phyloP scores from a whole-genome alignment of 2,797 vertebrate species.

The Aselliscus stoliczkanus region DNA sequence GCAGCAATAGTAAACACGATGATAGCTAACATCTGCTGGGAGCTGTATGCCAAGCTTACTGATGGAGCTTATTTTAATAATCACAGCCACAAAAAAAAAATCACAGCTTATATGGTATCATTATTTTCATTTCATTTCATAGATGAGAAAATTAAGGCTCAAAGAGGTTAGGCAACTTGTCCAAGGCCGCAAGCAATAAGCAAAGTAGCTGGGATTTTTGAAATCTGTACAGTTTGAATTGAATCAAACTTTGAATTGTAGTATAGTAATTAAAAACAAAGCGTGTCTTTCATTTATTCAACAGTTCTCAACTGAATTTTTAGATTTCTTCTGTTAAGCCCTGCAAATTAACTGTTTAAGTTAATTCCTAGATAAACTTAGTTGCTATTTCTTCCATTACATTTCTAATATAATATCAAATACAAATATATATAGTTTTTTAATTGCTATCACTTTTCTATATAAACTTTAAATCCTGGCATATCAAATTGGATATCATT shows the following conservation, averaged over 20 bases:
- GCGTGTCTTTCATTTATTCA: neutral
- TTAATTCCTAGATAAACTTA: constrained; percentile 11
- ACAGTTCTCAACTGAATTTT: neutral
- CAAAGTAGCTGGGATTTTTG: neutral
- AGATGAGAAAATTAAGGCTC: neutral
- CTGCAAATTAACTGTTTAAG: neutral
- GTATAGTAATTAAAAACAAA: neutral
- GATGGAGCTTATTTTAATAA: constrained; percentile 16
- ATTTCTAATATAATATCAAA: constrained; percentile 44
- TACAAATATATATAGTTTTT: neutral
- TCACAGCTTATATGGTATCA: neutral
- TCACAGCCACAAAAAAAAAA: neutral
- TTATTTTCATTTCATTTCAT: constrained; percentile 22
- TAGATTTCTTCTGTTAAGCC: neutral
- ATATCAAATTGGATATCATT: neutral
- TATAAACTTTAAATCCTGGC: neutral
- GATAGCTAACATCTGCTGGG: neutral
- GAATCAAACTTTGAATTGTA: neutral
- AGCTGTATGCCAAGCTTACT: neutral
- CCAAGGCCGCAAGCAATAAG: neutral
- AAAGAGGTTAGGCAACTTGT: neutral
- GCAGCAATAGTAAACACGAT: neutral
- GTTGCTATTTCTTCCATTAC: neutral
- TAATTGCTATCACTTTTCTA: neutral
- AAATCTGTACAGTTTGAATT: neutral